Percentiles rank a stretch among this genome's conserved stretches.
Evolutionary conservation across 2,113 vertebrate species (phyloP).

Genomic region (Notothenia rossii): DNA sequence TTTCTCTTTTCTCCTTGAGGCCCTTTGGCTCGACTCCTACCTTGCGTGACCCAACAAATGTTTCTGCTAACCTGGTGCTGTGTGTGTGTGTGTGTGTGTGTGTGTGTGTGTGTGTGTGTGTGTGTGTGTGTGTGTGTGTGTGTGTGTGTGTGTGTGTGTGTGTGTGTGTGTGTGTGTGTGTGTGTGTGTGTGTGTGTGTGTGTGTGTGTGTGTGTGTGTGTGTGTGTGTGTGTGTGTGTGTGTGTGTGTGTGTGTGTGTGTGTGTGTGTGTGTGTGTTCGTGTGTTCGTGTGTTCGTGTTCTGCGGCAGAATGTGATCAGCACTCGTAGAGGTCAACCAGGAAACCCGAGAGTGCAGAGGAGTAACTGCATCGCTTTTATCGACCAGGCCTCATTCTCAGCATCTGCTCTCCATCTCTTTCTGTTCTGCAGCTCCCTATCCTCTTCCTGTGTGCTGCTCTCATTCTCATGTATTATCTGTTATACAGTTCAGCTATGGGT

Average conservation of each 20-base stretch:
- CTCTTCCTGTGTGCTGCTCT: conserved; percentile 5
- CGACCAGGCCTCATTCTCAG: conserved; percentile 74
- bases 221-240: conserved; percentile 15
- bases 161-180: too few species aligned
- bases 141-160: too few species aligned
- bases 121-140: too few species aligned
- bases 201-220: too few species aligned
- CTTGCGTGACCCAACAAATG: conserved; percentile 43
- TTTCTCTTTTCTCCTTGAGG: conserved; percentile 22
- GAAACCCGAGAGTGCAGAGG: conserved; percentile 78
- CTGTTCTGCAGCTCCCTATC: conserved; percentile 33
- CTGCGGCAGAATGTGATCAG: conserved; percentile 82
- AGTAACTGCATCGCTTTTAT: conserved; percentile 85
- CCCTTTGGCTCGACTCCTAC: conserved; percentile 19
- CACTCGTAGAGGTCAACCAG: conserved; percentile 81
- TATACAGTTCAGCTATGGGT: neutral
- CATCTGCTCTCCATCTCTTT: conserved; percentile 72
- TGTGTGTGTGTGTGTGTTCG: conserved; percentile 19
- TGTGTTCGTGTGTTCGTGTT: conserved; percentile 55
- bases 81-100: neutral
- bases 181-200: too few species aligned
- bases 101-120: too few species aligned
- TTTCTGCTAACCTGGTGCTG: conserved; percentile 23
- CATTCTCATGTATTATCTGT: conserved; percentile 8
- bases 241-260: neutral